These are phyloP conservation scores for Drosophila bunnanda DNA, from an alignment of 2,888 invertebrate genomes.

Conservation along the genomic window DNA sequence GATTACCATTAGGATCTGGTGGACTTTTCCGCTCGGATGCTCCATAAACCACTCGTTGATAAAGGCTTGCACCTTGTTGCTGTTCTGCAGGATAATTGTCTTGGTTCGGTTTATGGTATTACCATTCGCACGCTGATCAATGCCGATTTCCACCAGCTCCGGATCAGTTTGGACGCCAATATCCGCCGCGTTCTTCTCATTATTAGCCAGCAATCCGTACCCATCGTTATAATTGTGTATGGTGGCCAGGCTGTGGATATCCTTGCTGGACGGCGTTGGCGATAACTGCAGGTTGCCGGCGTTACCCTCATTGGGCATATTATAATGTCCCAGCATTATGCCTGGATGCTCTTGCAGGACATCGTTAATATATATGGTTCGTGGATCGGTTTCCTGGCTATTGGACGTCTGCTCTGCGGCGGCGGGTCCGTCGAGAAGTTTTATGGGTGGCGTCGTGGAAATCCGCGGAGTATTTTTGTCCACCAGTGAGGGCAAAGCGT, in stretches of 20 bases:
- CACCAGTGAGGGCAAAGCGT: slow-evolving; percentile 96
- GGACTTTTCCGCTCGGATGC: slow-evolving; percentile 91
- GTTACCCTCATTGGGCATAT: slow-evolving; percentile 87
- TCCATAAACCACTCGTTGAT: slow-evolving; percentile 88
- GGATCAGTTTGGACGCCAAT: slow-evolving; percentile 88
- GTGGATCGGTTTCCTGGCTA: slow-evolving; percentile 68
- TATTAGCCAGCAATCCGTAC: slow-evolving; percentile 69
- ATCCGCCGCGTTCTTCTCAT: slow-evolving; percentile 77
- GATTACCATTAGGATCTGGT: slow-evolving; percentile 89
- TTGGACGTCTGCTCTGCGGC: slow-evolving; percentile 72
- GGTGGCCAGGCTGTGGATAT: slow-evolving; percentile 80
- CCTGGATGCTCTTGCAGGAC: slow-evolving; percentile 81
- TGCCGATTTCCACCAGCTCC: slow-evolving; percentile 79
- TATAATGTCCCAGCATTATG: slow-evolving; percentile 88
- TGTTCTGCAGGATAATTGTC: slow-evolving; percentile 78
- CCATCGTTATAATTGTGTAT: slow-evolving; percentile 80
- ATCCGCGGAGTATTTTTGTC: slow-evolving; percentile 95
- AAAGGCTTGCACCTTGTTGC: slow-evolving; percentile 80
- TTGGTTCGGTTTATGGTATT: slow-evolving; percentile 85
- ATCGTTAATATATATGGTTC: slow-evolving; percentile 86
- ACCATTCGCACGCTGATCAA: slow-evolving; percentile 57
- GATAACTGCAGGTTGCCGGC: slow-evolving; percentile 79
- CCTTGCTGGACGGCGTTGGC: slow-evolving; percentile 76
- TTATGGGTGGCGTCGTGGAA: slow-evolving; percentile 89
- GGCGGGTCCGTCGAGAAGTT: slow-evolving; percentile 92